Base-by-base conservation (phyloP, 2,113 vertebrate species). In the Thermophis baileyi region DNA sequence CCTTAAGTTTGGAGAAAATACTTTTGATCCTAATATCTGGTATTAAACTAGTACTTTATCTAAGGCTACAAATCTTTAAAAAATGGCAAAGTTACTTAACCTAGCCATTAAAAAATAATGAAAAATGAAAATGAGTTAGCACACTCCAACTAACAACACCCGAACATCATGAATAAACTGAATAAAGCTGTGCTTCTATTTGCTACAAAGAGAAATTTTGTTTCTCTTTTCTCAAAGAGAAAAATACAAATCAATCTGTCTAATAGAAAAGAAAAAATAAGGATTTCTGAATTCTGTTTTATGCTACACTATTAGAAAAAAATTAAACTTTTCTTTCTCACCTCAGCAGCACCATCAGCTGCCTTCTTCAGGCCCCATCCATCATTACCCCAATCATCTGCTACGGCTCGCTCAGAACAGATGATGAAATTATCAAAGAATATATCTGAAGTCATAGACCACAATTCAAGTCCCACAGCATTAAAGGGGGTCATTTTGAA, bases 371-470 rank as follows among this genome's bases (percentile, higher is more conserved):
- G 97, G 1, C 99, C 99, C 99, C 99, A 99, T 81, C 99, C 98
- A 92, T 99, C 99, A 30, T 0, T 95, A 55, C 98, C 98, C 99
- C 99, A 99, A 46, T 98, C 98, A 0, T 99, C 99, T 3, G 98
- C 98, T 0, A 98, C 98, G 88, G 95, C 98, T 93, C 98, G 98
- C 87, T 99, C 99, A 18, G 98, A 97, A 63, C 98, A 98, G 95
- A 99, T 98, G 63, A 99, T 99, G 93, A 99, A 99, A 96, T 99
- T 99, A 96, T 99, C 99, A 90, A 99, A 99, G 97, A 99, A 99
- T 94, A 99, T 99, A 93, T 99, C 99, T 0, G 98, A 98, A 35
- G 98, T 99, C 99, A 99, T 99, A 95, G 99, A 99, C 99, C 99
- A 99, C 27, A 99, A 98, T 96, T 99, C 99, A 90, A 99, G 98